Percentiles rank a stretch among this genome's conserved stretches.
Evolutionary conservation across 2,113 vertebrate genomes (phyloP).

Genomic region (Tonatia bakeri): DNA sequence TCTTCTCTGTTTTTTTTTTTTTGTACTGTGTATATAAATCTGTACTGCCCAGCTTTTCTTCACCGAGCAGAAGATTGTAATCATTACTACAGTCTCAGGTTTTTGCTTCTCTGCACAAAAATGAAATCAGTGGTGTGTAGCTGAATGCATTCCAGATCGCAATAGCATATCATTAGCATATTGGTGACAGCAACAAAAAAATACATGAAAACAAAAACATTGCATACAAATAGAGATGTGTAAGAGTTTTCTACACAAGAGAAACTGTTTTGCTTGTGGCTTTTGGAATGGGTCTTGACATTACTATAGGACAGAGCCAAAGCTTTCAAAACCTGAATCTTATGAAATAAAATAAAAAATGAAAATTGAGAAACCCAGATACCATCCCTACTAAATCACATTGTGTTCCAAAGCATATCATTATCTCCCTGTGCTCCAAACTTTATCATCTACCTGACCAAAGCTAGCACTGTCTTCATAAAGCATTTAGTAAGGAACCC

Average conservation of each 20-base stretch:
- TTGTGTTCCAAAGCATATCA: not conserved
- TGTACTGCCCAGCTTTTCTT: constrained; percentile 66
- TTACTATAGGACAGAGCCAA: not conserved
- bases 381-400: not conserved
- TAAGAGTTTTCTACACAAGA: constrained; percentile 25
- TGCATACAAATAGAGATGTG: constrained; percentile 35
- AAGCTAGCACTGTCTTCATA: not conserved
- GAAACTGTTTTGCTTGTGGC: constrained; percentile 7
- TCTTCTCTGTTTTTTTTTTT: not conserved
- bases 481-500: not conserved
- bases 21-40: constrained; percentile 68
- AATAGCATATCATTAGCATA: constrained; percentile 55
- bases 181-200: constrained; percentile 59
- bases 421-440: not conserved
- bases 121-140: constrained; percentile 64
- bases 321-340: not conserved
- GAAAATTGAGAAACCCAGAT: not conserved
- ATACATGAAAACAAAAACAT: constrained; percentile 53
- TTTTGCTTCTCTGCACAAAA: constrained; percentile 73
- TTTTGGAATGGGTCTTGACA: not conserved
- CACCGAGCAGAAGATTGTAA: constrained; percentile 73
- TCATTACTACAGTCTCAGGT: constrained; percentile 53
- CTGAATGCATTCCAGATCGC: constrained; percentile 66
- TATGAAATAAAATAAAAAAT: constrained; percentile 12
- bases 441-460: not conserved